phyloP scores from a whole-genome alignment of 2,113 vertebrate species.

The Cranoglanis bouderius region DNA sequence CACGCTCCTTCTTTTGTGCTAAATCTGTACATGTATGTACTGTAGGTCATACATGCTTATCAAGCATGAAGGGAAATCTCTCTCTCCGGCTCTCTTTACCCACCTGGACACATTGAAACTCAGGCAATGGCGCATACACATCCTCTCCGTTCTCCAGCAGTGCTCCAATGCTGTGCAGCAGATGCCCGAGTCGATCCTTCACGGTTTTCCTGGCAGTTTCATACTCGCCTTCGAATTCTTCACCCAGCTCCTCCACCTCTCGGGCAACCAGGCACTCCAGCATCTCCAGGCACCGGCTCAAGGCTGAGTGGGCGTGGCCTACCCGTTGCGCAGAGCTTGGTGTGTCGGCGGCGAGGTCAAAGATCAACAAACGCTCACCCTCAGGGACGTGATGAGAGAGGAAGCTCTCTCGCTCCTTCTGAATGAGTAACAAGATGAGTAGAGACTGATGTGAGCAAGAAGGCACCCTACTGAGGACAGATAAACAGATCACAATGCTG shows the following conservation, averaged over 20 bases:
- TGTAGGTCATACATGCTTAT: neutral
- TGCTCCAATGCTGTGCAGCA: slow-evolving; percentile 67
- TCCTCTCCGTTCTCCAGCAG: slow-evolving; percentile 57
- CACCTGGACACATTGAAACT: slow-evolving; percentile 67
- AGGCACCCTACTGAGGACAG: neutral
- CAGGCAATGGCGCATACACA: slow-evolving; percentile 64
- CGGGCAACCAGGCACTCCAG: slow-evolving; percentile 68
- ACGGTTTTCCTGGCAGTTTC: slow-evolving; percentile 66
- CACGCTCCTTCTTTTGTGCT: neutral
- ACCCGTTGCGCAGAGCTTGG: slow-evolving; percentile 63
- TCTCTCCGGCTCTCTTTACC: slow-evolving; percentile 37
- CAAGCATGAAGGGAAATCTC: neutral
- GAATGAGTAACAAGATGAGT: slow-evolving; percentile 14
- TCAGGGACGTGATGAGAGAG: slow-evolving; percentile 61
- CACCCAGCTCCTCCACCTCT: slow-evolving; percentile 73
- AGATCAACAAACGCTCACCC: slow-evolving; percentile 63
- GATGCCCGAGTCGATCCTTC: slow-evolving; percentile 62
- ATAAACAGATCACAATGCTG: neutral
- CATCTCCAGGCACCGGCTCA: slow-evolving; percentile 71
- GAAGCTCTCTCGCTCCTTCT: slow-evolving; percentile 71
- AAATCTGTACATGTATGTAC: neutral
- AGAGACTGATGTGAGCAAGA: neutral
- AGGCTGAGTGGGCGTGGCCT: slow-evolving; percentile 65
- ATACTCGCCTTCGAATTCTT: slow-evolving; percentile 66
- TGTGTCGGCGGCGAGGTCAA: slow-evolving; percentile 52